Evolutionary conservation across 92 coral and sea anemone species (phyloP).

Genomic region (Chrysogorgia sp.): DNA sequence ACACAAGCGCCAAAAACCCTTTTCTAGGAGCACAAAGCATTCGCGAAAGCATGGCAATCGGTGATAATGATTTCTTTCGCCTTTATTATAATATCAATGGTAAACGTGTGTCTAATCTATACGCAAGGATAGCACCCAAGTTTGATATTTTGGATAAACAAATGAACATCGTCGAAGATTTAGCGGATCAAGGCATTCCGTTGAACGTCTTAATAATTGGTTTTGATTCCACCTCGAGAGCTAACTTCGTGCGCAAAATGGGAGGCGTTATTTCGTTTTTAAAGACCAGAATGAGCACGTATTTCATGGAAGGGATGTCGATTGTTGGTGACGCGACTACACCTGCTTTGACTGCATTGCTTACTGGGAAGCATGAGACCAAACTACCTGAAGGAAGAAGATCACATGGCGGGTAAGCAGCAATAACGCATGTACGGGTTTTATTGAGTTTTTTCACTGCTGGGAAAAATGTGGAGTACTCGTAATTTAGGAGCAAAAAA

Average conservation of each 20-base stretch:
- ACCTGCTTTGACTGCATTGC: conserved; percentile 81
- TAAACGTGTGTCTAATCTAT: not conserved
- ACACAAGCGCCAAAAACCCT: not conserved
- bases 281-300: conserved; percentile 61
- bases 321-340: conserved; percentile 91
- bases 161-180: not conserved
- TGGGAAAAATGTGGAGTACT: too few relatives aligned
- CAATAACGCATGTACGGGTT: not conserved
- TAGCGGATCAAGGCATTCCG: not conserved
- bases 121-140: conserved; percentile 6
- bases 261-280: conserved; percentile 68
- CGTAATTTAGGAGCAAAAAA: too few relatives aligned
- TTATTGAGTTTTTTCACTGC: not conserved
- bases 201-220: conserved; percentile 81
- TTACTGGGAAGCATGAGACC: conserved; percentile 75
- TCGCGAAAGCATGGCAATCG: conserved; percentile 41
- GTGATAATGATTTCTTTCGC: conserved; percentile 69
- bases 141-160: conserved; percentile 15
- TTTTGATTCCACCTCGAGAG: conserved; percentile 75
- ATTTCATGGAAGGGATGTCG: conserved; percentile 71
- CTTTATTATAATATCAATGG: conserved; percentile 49
- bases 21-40: not conserved
- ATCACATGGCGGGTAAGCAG: conserved; percentile 51
- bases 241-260: conserved; percentile 82
- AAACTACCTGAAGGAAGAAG: conserved; percentile 77